Percentiles rank a stretch among this genome's conserved stretches.
Evolutionary conservation across 2,888 invertebrate genomes (phyloP).

Genomic region (Rutpela maculata): DNA sequence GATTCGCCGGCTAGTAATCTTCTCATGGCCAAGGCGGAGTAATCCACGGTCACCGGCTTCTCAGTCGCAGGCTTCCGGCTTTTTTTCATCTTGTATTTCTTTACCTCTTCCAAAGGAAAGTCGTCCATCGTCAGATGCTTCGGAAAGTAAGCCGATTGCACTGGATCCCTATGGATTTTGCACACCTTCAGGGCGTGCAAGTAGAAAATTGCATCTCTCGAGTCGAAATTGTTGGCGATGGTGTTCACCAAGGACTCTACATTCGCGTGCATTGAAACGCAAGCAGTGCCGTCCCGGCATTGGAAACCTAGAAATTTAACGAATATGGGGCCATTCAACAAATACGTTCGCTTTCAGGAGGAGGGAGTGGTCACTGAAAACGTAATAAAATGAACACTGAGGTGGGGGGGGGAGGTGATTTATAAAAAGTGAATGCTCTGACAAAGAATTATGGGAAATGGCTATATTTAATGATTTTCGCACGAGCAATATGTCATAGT

Average conservation of each 20-base stretch:
- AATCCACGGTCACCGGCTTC: slow-evolving; percentile 67
- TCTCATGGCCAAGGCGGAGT: slow-evolving; percentile 63
- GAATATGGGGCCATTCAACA: no score
- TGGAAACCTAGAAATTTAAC: slow-evolving; percentile 63
- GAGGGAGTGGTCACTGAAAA: no score
- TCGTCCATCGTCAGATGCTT: slow-evolving; percentile 67
- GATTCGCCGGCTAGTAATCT: slow-evolving; percentile 64
- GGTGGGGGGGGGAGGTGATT: no score
- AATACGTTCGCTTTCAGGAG: no score
- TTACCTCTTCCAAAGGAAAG: slow-evolving; percentile 66
- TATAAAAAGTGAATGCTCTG: no score
- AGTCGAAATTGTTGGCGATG: slow-evolving; percentile 76
- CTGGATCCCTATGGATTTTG: slow-evolving; percentile 74
- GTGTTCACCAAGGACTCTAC: slow-evolving; percentile 77
- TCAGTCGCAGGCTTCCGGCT: slow-evolving; percentile 66
- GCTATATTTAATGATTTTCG: no score
- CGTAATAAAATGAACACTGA: no score
- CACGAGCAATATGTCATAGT: no score
- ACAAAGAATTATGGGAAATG: no score
- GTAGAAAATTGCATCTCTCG: slow-evolving; percentile 75
- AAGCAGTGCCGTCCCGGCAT: slow-evolving; percentile 76
- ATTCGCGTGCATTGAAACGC: slow-evolving; percentile 79
- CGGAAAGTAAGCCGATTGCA: slow-evolving; percentile 64
- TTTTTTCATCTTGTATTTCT: slow-evolving; percentile 65
- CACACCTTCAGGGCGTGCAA: slow-evolving; percentile 80